Conservation (phyloP, 2,797 vertebrate species). For the Triplophysa yarkandensis region DNA sequence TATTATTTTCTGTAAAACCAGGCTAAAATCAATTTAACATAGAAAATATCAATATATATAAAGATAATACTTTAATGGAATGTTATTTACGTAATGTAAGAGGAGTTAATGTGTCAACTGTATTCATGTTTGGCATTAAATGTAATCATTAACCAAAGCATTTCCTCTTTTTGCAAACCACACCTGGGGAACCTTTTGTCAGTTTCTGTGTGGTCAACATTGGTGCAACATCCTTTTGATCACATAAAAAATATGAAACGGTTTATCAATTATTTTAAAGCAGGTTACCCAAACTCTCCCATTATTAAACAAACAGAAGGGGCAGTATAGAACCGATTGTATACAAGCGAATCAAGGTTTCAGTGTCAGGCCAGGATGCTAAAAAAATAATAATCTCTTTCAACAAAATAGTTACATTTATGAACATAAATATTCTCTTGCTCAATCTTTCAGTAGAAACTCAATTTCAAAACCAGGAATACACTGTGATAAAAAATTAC, state of each 20-base stretch:
- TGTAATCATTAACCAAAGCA: conserved; percentile 47
- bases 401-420: background rate
- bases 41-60: no score
- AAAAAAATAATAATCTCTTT: background rate
- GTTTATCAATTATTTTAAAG: background rate
- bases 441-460: background rate
- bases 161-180: conserved; percentile 60
- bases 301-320: no score
- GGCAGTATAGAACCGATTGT: background rate
- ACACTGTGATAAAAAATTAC: background rate
- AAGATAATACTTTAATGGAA: no score
- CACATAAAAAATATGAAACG: conserved; percentile 34
- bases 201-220: conserved; percentile 48
- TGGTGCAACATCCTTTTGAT: conserved; percentile 58
- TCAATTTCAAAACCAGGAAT: background rate
- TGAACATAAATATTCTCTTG: background rate
- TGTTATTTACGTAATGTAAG: no score
- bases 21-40: no score
- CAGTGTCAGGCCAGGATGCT: background rate
- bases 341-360: background rate
- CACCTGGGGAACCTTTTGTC: conserved; percentile 63
- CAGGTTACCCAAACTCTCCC: background rate
- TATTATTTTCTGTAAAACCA: no score
- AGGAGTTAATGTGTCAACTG: background rate
- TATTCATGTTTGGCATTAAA: conserved; percentile 14